These are phyloP conservation scores for Parasteatoda tepidariorum DNA, from an alignment of 1,140 invertebrate species.

Conservation along the genomic window DNA sequence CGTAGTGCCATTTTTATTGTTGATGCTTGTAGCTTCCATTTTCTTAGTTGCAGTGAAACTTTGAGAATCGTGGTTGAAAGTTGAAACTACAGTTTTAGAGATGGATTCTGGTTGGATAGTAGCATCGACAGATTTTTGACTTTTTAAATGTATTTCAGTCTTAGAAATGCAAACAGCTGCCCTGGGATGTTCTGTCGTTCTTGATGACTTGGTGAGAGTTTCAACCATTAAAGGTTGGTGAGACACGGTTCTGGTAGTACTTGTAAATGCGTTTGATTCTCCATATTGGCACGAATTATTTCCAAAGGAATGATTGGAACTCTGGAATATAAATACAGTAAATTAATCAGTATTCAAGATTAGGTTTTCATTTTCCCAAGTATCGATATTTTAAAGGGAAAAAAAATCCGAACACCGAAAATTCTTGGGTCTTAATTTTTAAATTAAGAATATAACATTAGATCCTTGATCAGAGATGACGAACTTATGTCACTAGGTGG, in stretches of 20 bases:
- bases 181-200: not conserved
- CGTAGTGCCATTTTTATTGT: not conserved
- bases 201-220: constrained; percentile 10
- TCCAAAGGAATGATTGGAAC: too few relatives aligned
- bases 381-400: too few relatives aligned
- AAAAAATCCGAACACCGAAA: too few relatives aligned
- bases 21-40: not conserved
- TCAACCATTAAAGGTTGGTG: constrained; percentile 48
- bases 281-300: not conserved
- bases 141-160: constrained; percentile 26
- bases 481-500: too few relatives aligned
- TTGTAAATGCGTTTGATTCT: constrained; percentile 35
- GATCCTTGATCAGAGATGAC: too few relatives aligned
- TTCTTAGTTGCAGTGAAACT: not conserved
- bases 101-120: not conserved
- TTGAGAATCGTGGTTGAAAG: not conserved
- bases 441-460: too few relatives aligned
- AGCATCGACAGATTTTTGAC: not conserved
- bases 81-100: not conserved
- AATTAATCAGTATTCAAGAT: too few relatives aligned
- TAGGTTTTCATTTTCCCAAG: too few relatives aligned
- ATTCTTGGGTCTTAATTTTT: too few relatives aligned
- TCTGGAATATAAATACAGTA: not conserved
- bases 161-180: constrained; percentile 45
- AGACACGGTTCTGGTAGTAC: not conserved